Conservation (phyloP, 2,797 vertebrate genomes). For the Rousettus madagascariensis region DNA sequence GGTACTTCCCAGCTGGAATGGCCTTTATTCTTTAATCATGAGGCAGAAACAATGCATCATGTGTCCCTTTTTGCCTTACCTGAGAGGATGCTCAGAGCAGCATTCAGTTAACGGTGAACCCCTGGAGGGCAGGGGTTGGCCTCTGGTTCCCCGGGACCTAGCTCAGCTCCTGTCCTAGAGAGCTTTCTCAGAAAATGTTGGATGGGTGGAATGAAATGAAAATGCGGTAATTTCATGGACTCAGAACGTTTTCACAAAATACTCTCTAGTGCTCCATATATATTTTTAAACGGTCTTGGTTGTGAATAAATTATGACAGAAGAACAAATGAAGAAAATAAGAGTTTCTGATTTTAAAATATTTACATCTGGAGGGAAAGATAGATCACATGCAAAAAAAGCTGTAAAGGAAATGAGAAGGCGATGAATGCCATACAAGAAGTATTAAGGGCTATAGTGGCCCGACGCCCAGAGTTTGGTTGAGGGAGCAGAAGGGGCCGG, state of each 20-base stretch:
- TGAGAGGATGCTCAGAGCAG: background rate
- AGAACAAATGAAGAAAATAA: background rate
- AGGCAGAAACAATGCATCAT: background rate
- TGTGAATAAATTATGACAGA: background rate
- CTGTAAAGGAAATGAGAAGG: background rate
- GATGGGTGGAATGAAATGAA: background rate
- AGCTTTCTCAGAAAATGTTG: background rate
- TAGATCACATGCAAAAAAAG: background rate
- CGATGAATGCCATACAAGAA: background rate
- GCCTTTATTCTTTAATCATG: background rate
- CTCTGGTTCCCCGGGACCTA: background rate
- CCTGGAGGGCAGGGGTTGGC: background rate
- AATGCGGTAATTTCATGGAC: background rate
- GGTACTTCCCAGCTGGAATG: background rate
- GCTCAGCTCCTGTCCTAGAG: background rate
- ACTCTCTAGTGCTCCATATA: background rate
- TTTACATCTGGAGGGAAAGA: background rate
- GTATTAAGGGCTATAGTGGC: background rate
- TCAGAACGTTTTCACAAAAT: background rate
- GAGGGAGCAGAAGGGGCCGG: background rate
- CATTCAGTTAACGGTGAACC: background rate
- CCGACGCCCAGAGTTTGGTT: background rate
- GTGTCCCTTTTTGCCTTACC: background rate
- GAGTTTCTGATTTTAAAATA: background rate
- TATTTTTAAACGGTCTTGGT: background rate